These are phyloP conservation scores for Elachura formosa DNA, from an alignment of 2,113 vertebrate species.

Conservation along the genomic window DNA sequence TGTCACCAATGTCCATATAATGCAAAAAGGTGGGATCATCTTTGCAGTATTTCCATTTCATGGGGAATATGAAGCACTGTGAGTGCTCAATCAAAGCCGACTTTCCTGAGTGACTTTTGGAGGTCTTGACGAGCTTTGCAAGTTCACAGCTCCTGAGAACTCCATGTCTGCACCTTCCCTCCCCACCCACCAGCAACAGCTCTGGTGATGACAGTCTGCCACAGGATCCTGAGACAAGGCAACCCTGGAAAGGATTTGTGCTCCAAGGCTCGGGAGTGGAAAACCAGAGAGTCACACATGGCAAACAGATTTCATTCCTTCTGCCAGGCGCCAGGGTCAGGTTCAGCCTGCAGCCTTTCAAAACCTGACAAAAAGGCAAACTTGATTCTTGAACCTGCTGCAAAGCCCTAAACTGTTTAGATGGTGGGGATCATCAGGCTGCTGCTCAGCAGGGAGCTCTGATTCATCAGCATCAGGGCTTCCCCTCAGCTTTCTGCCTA, in stretches of 20 bases:
- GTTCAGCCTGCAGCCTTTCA: not conserved
- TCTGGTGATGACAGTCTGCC: not conserved
- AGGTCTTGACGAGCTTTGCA: not conserved
- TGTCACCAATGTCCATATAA: fast-evolving
- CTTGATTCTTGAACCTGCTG: not conserved
- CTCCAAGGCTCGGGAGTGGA: not conserved
- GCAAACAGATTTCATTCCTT: not conserved
- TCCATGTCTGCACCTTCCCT: not conserved
- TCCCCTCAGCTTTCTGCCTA: conserved; percentile 39
- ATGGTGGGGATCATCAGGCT: conserved; percentile 30
- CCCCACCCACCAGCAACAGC: not conserved
- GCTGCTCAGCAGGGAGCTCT: conserved; percentile 28
- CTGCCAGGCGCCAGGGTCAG: not conserved
- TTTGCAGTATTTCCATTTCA: not conserved
- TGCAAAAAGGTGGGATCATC: not conserved
- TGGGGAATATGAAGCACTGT: fast-evolving
- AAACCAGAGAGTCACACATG: not conserved
- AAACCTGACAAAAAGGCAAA: not conserved
- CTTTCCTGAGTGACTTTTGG: not conserved
- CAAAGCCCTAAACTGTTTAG: conserved; percentile 19
- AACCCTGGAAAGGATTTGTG: not conserved
- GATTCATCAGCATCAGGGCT: conserved; percentile 53
- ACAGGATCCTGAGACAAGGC: not conserved
- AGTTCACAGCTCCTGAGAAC: not conserved
- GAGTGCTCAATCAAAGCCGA: not conserved